A percentile compares a stretch with the other conserved stretches of the same genome.
phyloP scores from a whole-genome alignment of 35 echinoderm and acorn worm genomes.

The Nesometra sesokonis region DNA sequence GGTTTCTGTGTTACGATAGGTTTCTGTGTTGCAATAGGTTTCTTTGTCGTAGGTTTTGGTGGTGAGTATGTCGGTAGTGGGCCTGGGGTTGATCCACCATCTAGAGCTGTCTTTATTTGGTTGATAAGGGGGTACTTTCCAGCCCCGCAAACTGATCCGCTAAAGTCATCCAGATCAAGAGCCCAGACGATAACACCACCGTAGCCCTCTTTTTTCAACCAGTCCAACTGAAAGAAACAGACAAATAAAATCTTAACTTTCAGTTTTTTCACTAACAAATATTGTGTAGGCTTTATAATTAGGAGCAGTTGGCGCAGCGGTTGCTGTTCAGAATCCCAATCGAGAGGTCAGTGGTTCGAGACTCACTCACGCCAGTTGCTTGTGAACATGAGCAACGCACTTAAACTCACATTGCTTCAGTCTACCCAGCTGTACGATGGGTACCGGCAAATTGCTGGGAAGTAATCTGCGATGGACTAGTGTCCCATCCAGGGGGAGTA shows the following conservation, averaged over 20 bases:
- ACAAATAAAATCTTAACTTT: neutral
- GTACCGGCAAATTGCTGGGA: no score
- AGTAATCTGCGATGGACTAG: no score
- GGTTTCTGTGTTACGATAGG: neutral
- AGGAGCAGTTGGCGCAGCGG: no score
- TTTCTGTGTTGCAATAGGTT: neutral
- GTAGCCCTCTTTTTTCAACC: conserved; percentile 1
- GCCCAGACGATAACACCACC: conserved; percentile 48
- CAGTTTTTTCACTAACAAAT: no score
- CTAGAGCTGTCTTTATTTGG: conserved; percentile 21
- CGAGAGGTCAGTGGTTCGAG: no score
- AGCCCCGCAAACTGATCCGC: conserved; percentile 8
- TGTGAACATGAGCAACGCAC: no score
- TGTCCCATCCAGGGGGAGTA: no score
- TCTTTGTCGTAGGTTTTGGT: neutral
- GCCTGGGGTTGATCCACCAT: neutral
- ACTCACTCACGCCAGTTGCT: no score
- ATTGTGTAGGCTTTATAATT: no score
- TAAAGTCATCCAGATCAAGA: conserved; percentile 39
- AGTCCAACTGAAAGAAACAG: neutral
- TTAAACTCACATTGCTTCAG: no score
- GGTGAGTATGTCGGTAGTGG: conserved; percentile 1
- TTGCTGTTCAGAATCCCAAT: no score
- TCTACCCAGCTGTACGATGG: no score
- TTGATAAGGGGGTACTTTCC: conserved; percentile 36